A percentile compares a stretch with the other conserved stretches of the same genome.
These are phyloP conservation scores for Limnodromus scolopaceus DNA, from an alignment of 2,797 vertebrate species.

Conservation along the genomic window DNA sequence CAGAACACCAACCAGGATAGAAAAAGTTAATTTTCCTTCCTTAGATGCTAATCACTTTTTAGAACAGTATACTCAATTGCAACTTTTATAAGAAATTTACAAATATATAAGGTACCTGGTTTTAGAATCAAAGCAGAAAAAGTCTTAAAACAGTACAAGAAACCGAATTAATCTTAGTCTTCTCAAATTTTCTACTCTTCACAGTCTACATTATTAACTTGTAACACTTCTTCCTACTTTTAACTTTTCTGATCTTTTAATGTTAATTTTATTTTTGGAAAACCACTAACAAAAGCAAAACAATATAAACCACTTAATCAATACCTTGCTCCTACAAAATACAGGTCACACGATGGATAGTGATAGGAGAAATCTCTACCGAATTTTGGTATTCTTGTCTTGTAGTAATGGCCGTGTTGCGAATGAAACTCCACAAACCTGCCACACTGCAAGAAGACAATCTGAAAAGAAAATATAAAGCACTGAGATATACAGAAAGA, in stretches of 20 bases:
- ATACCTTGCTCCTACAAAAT: slow-evolving; percentile 95
- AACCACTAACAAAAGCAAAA: background rate
- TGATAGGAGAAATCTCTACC: slow-evolving; percentile 96
- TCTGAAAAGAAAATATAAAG: slow-evolving; percentile 77
- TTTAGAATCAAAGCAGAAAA: background rate
- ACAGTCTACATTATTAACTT: background rate
- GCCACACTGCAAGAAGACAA: slow-evolving; percentile 91
- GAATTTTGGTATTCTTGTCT: slow-evolving; percentile 95
- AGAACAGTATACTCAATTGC: background rate
- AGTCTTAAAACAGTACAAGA: background rate
- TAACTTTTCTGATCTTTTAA: background rate
- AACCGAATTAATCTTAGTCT: background rate
- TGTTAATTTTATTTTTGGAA: background rate
- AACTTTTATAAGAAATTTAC: background rate
- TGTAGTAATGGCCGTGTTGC: slow-evolving; percentile 94
- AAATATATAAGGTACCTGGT: background rate
- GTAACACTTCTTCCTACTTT: background rate
- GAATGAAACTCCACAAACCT: slow-evolving; percentile 96
- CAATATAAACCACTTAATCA: background rate
- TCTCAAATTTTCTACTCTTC: background rate
- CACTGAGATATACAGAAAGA: background rate
- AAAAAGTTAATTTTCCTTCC: background rate
- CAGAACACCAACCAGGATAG: background rate
- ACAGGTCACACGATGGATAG: slow-evolving; percentile 94
- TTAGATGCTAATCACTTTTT: background rate